Percentiles rank a stretch among this genome's conserved stretches.
These are phyloP conservation scores for Hirundo rustica DNA, from an alignment of 2,797 vertebrate genomes.

Conservation along the genomic window DNA sequence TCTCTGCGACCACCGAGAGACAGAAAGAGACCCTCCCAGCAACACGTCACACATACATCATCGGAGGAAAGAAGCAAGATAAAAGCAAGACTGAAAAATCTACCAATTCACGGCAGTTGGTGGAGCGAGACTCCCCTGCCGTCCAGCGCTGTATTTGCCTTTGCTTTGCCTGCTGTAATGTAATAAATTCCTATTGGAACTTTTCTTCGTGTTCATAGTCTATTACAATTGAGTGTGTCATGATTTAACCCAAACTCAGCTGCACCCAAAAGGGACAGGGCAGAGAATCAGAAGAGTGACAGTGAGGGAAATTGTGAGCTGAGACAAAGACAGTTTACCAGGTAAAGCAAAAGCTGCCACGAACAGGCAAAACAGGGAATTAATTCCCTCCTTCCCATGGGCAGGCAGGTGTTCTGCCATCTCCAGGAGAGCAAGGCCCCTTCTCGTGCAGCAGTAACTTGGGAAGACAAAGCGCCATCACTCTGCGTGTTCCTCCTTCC, in stretches of 20 bases:
- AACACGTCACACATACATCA: no score
- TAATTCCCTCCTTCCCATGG: background rate
- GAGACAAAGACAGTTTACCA: background rate
- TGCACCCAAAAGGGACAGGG: background rate
- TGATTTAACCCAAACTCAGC: background rate
- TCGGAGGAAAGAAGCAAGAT: no score
- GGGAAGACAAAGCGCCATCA: background rate
- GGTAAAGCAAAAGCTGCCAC: background rate
- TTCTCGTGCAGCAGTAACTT: fast-evolving
- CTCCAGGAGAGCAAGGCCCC: background rate
- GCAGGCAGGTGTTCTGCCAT: background rate
- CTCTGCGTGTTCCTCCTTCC: background rate
- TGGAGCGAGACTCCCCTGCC: no score
- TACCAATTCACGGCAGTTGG: no score
- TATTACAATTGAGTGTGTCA: background rate
- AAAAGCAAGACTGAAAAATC: no score
- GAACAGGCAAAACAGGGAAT: background rate
- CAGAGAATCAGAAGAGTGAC: background rate
- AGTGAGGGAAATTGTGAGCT: background rate
- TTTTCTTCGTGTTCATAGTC: no score
- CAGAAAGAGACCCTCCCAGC: no score
- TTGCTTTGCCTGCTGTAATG: no score
- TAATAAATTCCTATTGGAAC: no score
- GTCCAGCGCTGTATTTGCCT: no score
- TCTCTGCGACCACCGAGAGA: no score